A percentile compares a stretch with the other conserved stretches of the same genome.
These are phyloP conservation scores for Cotesia chilonis DNA, from an alignment of 1,140 invertebrate species.

Conservation along the genomic window DNA sequence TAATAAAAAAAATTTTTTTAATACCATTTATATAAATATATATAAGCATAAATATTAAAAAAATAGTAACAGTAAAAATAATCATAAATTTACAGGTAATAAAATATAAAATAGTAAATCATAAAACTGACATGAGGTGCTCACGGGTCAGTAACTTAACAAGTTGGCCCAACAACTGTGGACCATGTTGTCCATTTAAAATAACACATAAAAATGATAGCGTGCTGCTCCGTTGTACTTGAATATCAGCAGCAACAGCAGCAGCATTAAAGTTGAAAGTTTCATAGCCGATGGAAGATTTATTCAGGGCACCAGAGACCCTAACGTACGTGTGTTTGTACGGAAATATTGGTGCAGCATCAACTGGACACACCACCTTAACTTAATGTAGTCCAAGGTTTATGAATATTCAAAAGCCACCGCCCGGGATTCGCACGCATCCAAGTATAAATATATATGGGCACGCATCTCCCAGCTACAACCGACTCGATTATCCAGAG, in stretches of 20 bases:
- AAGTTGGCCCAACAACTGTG: conserved; percentile 31
- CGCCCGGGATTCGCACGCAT: conserved; percentile 32
- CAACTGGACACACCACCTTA: conserved; percentile 31
- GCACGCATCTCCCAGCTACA: not conserved
- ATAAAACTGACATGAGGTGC: conserved; percentile 4
- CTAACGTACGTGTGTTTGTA: conserved; percentile 26
- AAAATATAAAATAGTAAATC: conserved; percentile 23
- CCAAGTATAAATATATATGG: conserved; percentile 4
- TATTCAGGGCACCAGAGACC: conserved; percentile 43
- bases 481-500: conserved; percentile 9
- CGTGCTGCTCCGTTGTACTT: conserved; percentile 38
- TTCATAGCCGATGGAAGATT: conserved; percentile 35
- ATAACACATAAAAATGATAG: conserved; percentile 36
- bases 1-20: no score
- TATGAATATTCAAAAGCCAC: conserved; percentile 40
- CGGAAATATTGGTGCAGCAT: conserved; percentile 41
- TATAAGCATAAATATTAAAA: not conserved
- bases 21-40: not conserved
- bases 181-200: conserved; percentile 20
- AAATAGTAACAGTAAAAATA: no score
- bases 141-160: conserved; percentile 29
- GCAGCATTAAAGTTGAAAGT: conserved; percentile 36
- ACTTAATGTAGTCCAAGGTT: conserved; percentile 15
- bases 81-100: not conserved
- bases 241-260: not conserved